A percentile compares a stretch with the other conserved stretches of the same genome.
These are phyloP conservation scores for Pogonognathellus flavescens DNA, from an alignment of 1,140 invertebrate species.

Conservation along the genomic window DNA sequence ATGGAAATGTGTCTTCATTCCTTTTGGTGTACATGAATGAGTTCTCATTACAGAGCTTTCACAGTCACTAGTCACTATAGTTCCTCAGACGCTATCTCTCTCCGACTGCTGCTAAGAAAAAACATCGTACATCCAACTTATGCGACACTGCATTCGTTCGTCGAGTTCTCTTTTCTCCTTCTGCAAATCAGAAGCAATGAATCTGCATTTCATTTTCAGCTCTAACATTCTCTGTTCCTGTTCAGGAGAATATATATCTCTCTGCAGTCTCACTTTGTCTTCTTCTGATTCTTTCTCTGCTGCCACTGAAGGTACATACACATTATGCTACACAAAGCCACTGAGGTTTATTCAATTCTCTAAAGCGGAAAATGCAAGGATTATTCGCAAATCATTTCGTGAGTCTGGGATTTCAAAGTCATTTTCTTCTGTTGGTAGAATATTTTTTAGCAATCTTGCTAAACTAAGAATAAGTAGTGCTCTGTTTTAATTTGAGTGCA, in stretches of 20 bases:
- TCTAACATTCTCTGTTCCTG: background rate
- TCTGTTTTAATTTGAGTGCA: no score
- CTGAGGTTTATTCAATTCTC: slow-evolving; percentile 19
- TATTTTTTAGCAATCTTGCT: background rate
- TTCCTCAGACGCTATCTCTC: background rate
- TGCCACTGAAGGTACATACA: background rate
- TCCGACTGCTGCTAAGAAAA: background rate
- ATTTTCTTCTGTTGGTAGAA: slow-evolving; percentile 6
- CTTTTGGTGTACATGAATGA: slow-evolving; percentile 37
- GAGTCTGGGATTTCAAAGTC: slow-evolving; percentile 19
- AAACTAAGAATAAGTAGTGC: no score
- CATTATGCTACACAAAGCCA: background rate
- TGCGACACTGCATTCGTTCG: background rate
- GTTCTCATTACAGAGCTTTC: slow-evolving; percentile 48
- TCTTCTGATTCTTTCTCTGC: background rate
- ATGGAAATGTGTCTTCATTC: slow-evolving; percentile 50
- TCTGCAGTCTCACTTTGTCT: background rate
- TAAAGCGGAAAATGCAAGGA: slow-evolving; percentile 21
- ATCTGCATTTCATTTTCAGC: slow-evolving; percentile 33
- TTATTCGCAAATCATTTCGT: slow-evolving; percentile 14
- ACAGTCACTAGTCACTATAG: slow-evolving; percentile 6
- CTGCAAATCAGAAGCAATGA: background rate
- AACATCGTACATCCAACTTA: slow-evolving; percentile 11
- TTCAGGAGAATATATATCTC: background rate
- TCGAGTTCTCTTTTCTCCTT: background rate